Evolutionary conservation across 1,140 invertebrate species (phyloP).

Genomic region (Leptinotarsa undecemlineata): DNA sequence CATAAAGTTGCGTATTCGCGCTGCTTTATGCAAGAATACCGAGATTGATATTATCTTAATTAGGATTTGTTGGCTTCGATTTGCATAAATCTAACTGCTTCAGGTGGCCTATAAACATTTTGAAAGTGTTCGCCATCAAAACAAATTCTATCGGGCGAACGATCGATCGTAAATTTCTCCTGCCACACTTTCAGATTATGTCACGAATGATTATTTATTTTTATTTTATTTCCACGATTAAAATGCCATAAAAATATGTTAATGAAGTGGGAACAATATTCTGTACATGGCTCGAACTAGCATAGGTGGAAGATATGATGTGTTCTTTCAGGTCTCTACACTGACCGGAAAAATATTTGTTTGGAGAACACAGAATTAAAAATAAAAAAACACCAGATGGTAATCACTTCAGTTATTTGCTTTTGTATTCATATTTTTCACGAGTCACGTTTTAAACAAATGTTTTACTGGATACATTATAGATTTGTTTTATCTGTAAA

Average conservation of each 20-base stretch:
- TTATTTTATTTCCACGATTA: constrained; percentile 9
- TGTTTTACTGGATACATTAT: too few relatives aligned
- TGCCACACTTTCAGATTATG: neutral
- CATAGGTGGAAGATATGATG: too few relatives aligned
- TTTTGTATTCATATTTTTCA: too few relatives aligned
- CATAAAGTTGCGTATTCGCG: neutral
- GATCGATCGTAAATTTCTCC: constrained; percentile 4
- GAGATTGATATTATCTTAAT: neutral
- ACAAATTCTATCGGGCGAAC: neutral
- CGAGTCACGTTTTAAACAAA: too few relatives aligned
- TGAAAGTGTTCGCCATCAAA: neutral
- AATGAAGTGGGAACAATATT: constrained; percentile 8
- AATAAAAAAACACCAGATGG: too few relatives aligned
- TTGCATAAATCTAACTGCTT: neutral
- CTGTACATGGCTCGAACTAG: neutral
- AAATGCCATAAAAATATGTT: constrained; percentile 10
- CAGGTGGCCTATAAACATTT: constrained; percentile 3
- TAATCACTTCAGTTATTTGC: too few relatives aligned
- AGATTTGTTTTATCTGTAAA: too few relatives aligned
- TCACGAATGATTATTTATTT: neutral
- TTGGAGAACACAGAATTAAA: too few relatives aligned
- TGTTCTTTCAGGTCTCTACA: too few relatives aligned
- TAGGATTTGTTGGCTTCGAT: neutral
- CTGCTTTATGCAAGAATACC: neutral
- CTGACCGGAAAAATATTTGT: too few relatives aligned